These are phyloP conservation scores for Thalassophryne amazonica DNA, from an alignment of 2,797 vertebrate species.

Conservation along the genomic window DNA sequence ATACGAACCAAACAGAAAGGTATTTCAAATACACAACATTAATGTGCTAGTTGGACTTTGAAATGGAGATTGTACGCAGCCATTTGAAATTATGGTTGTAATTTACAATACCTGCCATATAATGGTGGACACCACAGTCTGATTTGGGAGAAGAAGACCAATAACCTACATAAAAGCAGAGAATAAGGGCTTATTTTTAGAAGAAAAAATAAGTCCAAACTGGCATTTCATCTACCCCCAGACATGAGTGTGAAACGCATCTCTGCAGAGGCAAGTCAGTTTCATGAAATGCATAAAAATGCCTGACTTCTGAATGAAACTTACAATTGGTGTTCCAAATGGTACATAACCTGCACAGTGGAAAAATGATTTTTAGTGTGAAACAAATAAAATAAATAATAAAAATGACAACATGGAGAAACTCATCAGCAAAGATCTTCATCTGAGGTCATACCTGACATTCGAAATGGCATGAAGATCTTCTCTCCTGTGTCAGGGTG, in stretches of 20 bases:
- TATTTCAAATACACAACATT: no score
- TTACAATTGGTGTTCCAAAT: constrained; percentile 98
- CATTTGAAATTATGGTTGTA: constrained; percentile 10
- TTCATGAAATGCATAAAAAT: constrained; percentile 30
- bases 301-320: constrained; percentile 66
- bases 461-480: constrained; percentile 98
- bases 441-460: constrained; percentile 88
- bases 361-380: constrained; percentile 39
- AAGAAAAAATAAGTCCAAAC: constrained; percentile 62
- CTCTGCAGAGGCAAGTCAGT: constrained; percentile 14
- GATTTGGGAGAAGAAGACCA: constrained; percentile 92
- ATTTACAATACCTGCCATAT: constrained; percentile 99
- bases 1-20: no score
- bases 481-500: constrained; percentile 96
- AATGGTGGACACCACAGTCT: constrained; percentile 87
- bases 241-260: constrained; percentile 35
- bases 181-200: constrained; percentile 62
- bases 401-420: constrained; percentile 30
- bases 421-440: constrained; percentile 63
- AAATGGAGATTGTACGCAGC: no score
- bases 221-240: constrained; percentile 53
- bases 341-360: constrained; percentile 90
- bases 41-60: no score
- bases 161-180: constrained; percentile 64
- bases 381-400: no score